Evolutionary conservation across 1,140 invertebrate genomes (phyloP).

Genomic region (Eufriesea mexicana): DNA sequence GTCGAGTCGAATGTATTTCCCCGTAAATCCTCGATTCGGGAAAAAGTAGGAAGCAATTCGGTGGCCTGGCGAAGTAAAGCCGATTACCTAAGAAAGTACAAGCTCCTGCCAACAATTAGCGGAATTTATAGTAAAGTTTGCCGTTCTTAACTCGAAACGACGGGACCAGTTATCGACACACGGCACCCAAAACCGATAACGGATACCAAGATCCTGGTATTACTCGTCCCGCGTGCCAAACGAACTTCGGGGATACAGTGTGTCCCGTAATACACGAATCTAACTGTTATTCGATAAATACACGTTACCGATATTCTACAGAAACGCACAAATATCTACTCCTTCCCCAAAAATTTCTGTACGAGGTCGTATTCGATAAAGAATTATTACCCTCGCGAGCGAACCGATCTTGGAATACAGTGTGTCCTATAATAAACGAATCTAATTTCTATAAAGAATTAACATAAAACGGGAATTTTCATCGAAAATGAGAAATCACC

Average conservation of each 20-base stretch:
- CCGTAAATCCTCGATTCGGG: not conserved
- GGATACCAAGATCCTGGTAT: conserved; percentile 37
- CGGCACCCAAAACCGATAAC: conserved; percentile 45
- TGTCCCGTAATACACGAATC: not conserved
- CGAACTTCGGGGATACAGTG: not conserved
- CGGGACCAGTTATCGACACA: conserved; percentile 28
- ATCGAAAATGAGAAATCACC: too few relatives aligned
- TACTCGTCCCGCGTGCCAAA: conserved; percentile 32
- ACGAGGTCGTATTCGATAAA: not conserved
- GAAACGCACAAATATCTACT: not conserved
- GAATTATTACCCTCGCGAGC: too few relatives aligned
- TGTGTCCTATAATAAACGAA: too few relatives aligned
- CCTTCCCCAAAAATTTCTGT: not conserved
- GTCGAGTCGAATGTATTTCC: too few relatives aligned
- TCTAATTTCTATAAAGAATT: too few relatives aligned
- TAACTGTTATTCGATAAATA: not conserved
- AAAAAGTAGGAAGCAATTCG: not conserved
- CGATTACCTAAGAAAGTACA: not conserved
- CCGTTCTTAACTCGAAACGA: conserved; percentile 2
- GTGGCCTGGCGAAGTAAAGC: not conserved
- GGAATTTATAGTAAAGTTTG: conserved; percentile 24
- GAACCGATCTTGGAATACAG: too few relatives aligned
- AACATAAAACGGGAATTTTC: too few relatives aligned
- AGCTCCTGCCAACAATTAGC: conserved; percentile 7
- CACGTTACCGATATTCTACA: not conserved